Evolutionary conservation across 2,888 invertebrate genomes (phyloP).

Genomic region (Tinea semifulvella): DNA sequence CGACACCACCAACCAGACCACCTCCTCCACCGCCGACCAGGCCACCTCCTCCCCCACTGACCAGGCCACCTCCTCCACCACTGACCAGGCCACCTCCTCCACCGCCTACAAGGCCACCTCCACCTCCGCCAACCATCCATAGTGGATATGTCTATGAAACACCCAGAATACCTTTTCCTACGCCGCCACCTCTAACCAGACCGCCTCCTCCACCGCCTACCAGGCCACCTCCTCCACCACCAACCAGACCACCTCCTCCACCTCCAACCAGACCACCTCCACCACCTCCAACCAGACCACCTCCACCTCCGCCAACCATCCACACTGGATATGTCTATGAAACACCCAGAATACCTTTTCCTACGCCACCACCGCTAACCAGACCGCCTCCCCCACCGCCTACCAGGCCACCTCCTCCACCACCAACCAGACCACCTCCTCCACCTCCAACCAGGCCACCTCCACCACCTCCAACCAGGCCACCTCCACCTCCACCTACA

Average conservation of each 20-base stretch:
- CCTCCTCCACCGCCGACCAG: constrained; percentile 19
- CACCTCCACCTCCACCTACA: constrained; percentile 8
- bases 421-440: constrained; percentile 19
- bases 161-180: background rate
- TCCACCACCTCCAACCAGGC: constrained; percentile 20
- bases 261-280: background rate
- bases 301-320: constrained; percentile 16
- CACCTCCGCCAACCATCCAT: background rate
- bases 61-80: constrained; percentile 18
- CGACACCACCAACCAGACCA: constrained; percentile 20
- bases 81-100: constrained; percentile 8
- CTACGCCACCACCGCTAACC: constrained; percentile 12
- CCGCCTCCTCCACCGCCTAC: constrained; percentile 18
- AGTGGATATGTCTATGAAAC: no score
- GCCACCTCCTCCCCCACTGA: constrained; percentile 20
- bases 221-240: constrained; percentile 16
- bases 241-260: background rate
- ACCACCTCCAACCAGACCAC: constrained; percentile 12
- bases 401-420: constrained; percentile 14
- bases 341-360: constrained; percentile 3
- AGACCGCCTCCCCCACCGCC: constrained; percentile 18
- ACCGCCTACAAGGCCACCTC: constrained; percentile 8
- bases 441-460: constrained; percentile 21
- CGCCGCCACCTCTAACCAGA: background rate
- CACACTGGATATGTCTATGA: constrained; percentile 8